A percentile compares a stretch with the other conserved stretches of the same genome.
phyloP scores from a whole-genome alignment of 2,113 vertebrate genomes.

The Elachura formosa region DNA sequence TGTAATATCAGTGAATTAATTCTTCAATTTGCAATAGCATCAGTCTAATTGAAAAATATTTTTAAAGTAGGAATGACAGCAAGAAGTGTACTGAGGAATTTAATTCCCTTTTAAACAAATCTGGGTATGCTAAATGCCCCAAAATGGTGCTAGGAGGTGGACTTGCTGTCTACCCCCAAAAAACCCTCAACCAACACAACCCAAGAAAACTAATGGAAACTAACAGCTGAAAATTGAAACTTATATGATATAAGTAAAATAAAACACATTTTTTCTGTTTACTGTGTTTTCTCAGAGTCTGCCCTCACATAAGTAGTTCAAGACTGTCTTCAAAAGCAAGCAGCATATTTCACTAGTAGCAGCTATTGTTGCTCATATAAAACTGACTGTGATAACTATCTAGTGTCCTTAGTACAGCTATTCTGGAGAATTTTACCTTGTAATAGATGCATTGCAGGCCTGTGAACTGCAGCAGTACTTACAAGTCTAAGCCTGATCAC shows the following conservation, averaged over 20 bases:
- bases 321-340: background rate
- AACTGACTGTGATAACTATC: background rate
- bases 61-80: background rate
- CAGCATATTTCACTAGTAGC: background rate
- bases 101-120: background rate
- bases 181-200: background rate
- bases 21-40: background rate
- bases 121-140: background rate
- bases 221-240: background rate
- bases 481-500: background rate
- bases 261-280: background rate
- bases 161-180: background rate
- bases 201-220: background rate
- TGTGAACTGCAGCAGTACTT: background rate
- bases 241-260: background rate
- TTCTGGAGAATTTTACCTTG: background rate
- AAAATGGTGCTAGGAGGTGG: background rate
- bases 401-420: fast-evolving
- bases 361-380: background rate
- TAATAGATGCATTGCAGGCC: background rate
- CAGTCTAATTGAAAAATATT: background rate
- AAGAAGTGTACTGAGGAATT: background rate
- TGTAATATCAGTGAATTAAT: background rate
- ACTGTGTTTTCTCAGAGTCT: background rate
- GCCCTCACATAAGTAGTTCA: background rate